Percentiles rank a stretch among this genome's conserved stretches.
phyloP scores from a whole-genome alignment of 2,113 vertebrate genomes.

The Catagonus wagneri region DNA sequence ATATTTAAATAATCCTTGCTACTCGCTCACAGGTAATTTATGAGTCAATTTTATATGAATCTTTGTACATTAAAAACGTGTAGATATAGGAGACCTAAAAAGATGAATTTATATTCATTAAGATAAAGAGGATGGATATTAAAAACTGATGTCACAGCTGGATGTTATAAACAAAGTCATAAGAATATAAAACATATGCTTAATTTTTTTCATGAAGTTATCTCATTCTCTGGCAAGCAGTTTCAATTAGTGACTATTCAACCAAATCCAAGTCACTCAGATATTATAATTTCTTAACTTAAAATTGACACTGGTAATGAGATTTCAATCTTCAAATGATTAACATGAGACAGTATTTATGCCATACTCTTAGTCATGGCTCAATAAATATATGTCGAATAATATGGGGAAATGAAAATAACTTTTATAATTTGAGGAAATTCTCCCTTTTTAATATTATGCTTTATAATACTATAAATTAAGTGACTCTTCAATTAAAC shows the following conservation, averaged over 20 bases:
- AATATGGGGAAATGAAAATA: background rate
- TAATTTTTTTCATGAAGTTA: constrained; percentile 39
- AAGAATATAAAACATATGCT: constrained; percentile 17
- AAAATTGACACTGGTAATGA: constrained; percentile 44
- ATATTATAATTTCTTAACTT: constrained; percentile 44
- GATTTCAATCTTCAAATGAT: constrained; percentile 30
- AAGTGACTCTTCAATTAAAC: background rate
- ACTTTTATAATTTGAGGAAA: background rate
- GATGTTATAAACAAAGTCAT: constrained; percentile 24
- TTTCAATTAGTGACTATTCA: constrained; percentile 66
- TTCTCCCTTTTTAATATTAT: background rate
- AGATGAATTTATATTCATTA: background rate
- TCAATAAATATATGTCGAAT: background rate
- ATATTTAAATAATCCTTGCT: background rate
- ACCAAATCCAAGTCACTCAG: constrained; percentile 46
- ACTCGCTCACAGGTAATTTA: background rate
- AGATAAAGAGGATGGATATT: background rate
- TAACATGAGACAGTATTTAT: background rate
- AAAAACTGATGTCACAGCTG: background rate
- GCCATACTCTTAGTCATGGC: background rate
- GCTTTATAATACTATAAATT: background rate
- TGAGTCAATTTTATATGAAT: background rate
- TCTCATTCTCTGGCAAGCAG: background rate
- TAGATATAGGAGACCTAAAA: background rate
- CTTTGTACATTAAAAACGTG: background rate